phyloP scores from a whole-genome alignment of 2,113 vertebrate genomes.

The Pleuronectes platessa region DNA sequence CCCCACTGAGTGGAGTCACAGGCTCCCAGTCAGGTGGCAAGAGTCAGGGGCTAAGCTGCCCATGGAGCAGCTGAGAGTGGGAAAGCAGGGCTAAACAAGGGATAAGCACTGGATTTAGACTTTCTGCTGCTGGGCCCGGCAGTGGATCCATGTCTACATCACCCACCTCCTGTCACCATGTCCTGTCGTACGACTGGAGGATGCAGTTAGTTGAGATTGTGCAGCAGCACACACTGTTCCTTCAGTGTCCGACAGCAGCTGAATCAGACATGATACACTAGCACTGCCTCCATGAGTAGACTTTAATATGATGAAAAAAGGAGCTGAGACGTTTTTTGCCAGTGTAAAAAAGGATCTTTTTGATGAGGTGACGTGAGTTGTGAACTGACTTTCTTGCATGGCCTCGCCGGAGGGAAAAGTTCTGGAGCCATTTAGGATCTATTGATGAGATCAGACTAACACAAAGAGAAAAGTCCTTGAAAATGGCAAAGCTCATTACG shows the following conservation, averaged over 20 bases:
- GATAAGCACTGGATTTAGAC: slow-evolving; percentile 78
- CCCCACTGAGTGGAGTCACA: slow-evolving; percentile 61
- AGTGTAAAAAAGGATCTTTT: slow-evolving; percentile 15
- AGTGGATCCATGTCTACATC: slow-evolving; percentile 65
- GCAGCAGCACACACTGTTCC: slow-evolving; percentile 39
- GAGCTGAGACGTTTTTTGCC: neutral
- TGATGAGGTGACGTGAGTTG: slow-evolving; percentile 44
- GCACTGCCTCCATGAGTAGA: slow-evolving; percentile 27
- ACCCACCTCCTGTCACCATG: slow-evolving; percentile 52
- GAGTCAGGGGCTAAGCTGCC: slow-evolving; percentile 70
- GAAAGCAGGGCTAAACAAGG: slow-evolving; percentile 74
- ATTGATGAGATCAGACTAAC: slow-evolving; percentile 55
- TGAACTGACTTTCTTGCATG: slow-evolving; percentile 38
- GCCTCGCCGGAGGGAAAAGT: slow-evolving; percentile 58
- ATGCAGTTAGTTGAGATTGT: slow-evolving; percentile 30
- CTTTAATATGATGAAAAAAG: slow-evolving; percentile 24
- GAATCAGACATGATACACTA: slow-evolving; percentile 17
- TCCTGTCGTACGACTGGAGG: slow-evolving; percentile 40
- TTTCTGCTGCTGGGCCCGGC: slow-evolving; percentile 58
- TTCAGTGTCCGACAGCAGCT: slow-evolving; percentile 16
- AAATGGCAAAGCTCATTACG: slow-evolving; percentile 44
- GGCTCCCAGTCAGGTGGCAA: slow-evolving; percentile 66
- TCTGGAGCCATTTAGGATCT: slow-evolving; percentile 36
- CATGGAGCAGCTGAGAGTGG: slow-evolving; percentile 58
- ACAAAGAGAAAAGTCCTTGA: slow-evolving; percentile 57